Base-by-base conservation (phyloP, 1,140 invertebrate species). In the Ctenoplectra terminalis region DNA sequence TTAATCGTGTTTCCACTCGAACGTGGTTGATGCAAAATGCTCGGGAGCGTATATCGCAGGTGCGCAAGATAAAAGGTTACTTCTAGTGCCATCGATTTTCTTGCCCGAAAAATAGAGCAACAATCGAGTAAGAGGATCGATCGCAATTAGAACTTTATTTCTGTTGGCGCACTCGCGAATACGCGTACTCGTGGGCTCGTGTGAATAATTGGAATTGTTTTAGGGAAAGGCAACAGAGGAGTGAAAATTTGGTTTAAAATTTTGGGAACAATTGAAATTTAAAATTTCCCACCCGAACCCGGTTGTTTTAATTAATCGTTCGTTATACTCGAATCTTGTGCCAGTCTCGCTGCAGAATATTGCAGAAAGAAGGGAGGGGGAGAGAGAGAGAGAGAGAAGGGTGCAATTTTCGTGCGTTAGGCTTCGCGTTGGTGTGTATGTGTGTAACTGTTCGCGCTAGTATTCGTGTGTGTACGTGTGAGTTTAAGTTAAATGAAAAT, bases 401-500 rank as follows among this genome's bases (percentile, higher is more conserved):
- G 67, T 70, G 67, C 31, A 70, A 31, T 26, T 34, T 26, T 31
- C 50, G 31, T 34, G 23, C 26, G 23, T 52, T n/a, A 23, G 60
- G 23, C 5, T 23, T 70, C 48, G 9, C 7, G 31, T 40, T 34
- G 23, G 13, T n/a, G 61, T 64, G 37, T n/a, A 40, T 26, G 48
- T 67, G 52, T 75, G 48, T 52, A 29, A 69, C 8, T 50, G 60
- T 50, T 54, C 69, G 31, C 31, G 61, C n/a, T n/a, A n/a, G n/a
- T n/a, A n/a, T n/a, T n/a, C n/a, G 23, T 50, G 13, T 71, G 54
- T 79, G 31, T 31, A 17, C 46, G 54, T 81, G 71, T 80, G 66
- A 54, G 58, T 83, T 52, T 81, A 69, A 85, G 64, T 91, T 90
- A 88, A 90, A 91, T 90, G 91, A 87, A 92, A 91, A 91, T 89